Evolutionary conservation across 2,888 invertebrate species (phyloP), one percentile per base, ranked within the genome.

Genomic region (Steromphala cineraria): DNA sequence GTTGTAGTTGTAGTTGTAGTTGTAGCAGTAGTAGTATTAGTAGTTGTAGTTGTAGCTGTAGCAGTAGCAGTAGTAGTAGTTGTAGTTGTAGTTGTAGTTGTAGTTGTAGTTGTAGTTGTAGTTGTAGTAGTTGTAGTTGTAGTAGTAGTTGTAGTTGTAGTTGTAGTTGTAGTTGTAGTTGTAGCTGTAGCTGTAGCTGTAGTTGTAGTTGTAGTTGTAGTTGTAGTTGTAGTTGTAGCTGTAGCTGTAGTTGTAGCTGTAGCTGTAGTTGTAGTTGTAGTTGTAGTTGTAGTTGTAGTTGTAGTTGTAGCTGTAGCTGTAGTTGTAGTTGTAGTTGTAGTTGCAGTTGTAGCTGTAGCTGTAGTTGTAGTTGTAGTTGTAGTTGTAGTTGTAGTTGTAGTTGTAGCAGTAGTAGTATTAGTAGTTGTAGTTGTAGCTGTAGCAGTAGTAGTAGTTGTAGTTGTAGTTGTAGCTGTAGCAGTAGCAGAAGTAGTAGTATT

Each of bases 91-190:
- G 78, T 79, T 79, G 79, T 81, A 83, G 79, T 78, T 75, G 81
- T 81, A 82, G 79, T 81, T 81, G 81, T 79, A 81, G 79, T 78
- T 78, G 80, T 80, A 82, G 80, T 77, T 78, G 77, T 79, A 83
- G 81, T 81, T 81, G 81, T 75, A 83, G 81, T 79, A 83, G 81
- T 81, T 81, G 81, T 83, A 83, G 79, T 81, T 81, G 79, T 83
- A 82, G 81, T 82, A 82, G 81, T 82, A 83, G 71, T 82, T 80
- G 80, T 80, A 80, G 79, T 82, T 71, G 80, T 81, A 79, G 81
- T 83, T 75, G 81, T 81, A 79, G 79, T 81, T 75, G 81, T 81
- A 77, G 77, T 78, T 67, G 62, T 55, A n/a, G n/a, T n/a, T n/a
- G n/a, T n/a, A n/a, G n/a, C n/a, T n/a, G n/a, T n/a, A n/a, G n/a